These are phyloP conservation scores for Squalus acanthias DNA, from an alignment of 2,797 vertebrate genomes.

Conservation along the genomic window DNA sequence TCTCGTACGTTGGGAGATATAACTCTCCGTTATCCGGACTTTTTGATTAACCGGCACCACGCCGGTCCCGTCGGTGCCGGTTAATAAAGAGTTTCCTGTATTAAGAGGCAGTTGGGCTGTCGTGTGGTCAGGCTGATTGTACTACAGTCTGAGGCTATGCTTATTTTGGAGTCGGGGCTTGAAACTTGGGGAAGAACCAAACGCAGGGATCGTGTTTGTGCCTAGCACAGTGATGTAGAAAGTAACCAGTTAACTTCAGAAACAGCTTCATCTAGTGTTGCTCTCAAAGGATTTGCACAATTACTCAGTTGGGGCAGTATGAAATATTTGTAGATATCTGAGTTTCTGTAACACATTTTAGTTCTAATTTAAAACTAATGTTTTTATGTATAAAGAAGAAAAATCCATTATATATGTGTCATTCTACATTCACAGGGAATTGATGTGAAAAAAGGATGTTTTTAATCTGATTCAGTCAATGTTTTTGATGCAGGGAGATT, in stretches of 20 bases:
- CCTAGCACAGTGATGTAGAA: neutral
- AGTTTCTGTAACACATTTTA: neutral
- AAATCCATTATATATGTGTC: neutral
- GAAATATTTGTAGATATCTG: neutral
- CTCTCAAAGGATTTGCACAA: neutral
- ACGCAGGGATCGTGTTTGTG: neutral
- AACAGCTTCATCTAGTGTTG: neutral
- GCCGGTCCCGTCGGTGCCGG: no score
- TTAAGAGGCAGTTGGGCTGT: neutral
- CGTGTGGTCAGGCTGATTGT: neutral
- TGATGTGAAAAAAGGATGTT: neutral
- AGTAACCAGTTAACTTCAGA: neutral
- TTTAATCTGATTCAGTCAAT: neutral
- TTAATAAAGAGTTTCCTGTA: neutral
- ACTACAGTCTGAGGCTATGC: neutral
- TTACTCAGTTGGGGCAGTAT: neutral
- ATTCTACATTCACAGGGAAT: neutral
- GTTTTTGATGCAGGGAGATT: slow-evolving; percentile 22
- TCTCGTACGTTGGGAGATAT: no score
- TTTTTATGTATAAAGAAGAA: slow-evolving; percentile 22
- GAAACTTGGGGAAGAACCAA: neutral
- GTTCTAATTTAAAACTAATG: neutral
- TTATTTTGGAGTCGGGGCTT: neutral
- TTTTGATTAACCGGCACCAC: no score
- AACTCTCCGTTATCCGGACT: no score